Percentiles rank a stretch among this genome's conserved stretches.
Evolutionary conservation across 2,113 vertebrate species (phyloP).

Genomic region (Phasianus colchicus): DNA sequence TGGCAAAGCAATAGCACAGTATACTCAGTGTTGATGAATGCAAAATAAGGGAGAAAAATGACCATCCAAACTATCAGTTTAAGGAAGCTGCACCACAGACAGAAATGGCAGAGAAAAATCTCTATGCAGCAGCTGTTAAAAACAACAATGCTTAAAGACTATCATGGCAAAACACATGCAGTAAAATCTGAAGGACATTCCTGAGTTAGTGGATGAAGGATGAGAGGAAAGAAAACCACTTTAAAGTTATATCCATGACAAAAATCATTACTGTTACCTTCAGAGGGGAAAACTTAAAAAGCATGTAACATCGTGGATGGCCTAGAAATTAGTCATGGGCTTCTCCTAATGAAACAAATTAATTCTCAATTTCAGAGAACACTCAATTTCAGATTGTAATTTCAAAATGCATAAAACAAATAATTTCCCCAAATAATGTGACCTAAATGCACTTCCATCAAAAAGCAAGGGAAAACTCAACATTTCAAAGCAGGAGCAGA

Average conservation of each 20-base stretch:
- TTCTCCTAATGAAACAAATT: not conserved
- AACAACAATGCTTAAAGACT: not conserved
- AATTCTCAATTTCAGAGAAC: not conserved
- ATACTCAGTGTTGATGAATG: not conserved
- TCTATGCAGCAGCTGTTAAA: not conserved
- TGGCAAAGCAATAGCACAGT: not conserved
- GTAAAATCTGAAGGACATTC: not conserved
- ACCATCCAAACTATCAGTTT: not conserved
- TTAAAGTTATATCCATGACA: not conserved
- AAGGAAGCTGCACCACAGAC: not conserved
- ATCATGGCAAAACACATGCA: not conserved
- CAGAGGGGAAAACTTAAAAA: not conserved
- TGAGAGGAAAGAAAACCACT: not conserved
- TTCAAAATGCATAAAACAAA: not conserved
- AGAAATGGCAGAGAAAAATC: not conserved
- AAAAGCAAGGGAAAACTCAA: not conserved
- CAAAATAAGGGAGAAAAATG: not conserved
- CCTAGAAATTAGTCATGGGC: not conserved
- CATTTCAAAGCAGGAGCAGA: not conserved
- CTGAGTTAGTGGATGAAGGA: not conserved
- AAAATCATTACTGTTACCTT: rapidly evolving
- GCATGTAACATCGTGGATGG: not conserved
- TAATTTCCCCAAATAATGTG: not conserved
- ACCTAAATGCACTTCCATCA: not conserved
- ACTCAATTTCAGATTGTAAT: not conserved